Percentiles rank a stretch among this genome's conserved stretches.
These are phyloP conservation scores for Ophioninae sp. DNA, from an alignment of 2,888 invertebrate genomes.

Conservation along the genomic window DNA sequence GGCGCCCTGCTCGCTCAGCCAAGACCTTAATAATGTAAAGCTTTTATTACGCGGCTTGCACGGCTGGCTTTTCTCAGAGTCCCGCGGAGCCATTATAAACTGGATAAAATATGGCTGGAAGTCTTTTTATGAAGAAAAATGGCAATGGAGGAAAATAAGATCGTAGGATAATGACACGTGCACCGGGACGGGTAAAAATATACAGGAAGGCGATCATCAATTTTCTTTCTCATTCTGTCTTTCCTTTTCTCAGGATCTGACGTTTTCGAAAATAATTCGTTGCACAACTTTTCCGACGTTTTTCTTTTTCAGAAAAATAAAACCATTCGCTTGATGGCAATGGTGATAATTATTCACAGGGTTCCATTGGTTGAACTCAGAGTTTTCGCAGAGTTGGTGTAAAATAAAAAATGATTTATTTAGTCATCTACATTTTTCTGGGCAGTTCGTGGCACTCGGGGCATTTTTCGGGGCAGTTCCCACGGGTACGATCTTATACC, in stretches of 20 bases:
- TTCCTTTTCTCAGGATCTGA: slow-evolving; percentile 1
- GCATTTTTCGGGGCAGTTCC: too few species aligned
- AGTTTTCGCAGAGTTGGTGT: too few species aligned
- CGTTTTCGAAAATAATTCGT: neutral
- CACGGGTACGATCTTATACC: too few species aligned
- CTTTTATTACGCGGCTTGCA: slow-evolving; percentile 13
- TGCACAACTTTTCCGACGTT: neutral
- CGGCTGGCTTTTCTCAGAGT: slow-evolving; percentile 29
- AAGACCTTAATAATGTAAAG: slow-evolving; percentile 22
- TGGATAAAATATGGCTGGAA: slow-evolving; percentile 31
- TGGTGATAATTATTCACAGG: too few species aligned
- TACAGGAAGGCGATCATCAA: slow-evolving; percentile 50
- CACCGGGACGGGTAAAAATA: slow-evolving; percentile 37
- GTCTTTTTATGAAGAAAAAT: slow-evolving; percentile 48
- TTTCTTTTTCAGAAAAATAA: neutral
- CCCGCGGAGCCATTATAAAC: slow-evolving; percentile 15
- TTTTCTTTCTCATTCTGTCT: slow-evolving; percentile 5
- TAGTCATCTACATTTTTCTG: too few species aligned
- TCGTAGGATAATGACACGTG: slow-evolving; percentile 16
- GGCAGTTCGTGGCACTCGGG: too few species aligned
- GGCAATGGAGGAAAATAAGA: slow-evolving; percentile 30
- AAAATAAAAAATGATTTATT: too few species aligned
- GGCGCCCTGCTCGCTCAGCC: neutral
- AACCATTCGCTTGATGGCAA: neutral
- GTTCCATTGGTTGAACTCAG: too few species aligned